Evolutionary conservation across 1,140 invertebrate genomes (phyloP), one percentile per base, ranked within the genome.

Genomic region (Saccostrea echinata): DNA sequence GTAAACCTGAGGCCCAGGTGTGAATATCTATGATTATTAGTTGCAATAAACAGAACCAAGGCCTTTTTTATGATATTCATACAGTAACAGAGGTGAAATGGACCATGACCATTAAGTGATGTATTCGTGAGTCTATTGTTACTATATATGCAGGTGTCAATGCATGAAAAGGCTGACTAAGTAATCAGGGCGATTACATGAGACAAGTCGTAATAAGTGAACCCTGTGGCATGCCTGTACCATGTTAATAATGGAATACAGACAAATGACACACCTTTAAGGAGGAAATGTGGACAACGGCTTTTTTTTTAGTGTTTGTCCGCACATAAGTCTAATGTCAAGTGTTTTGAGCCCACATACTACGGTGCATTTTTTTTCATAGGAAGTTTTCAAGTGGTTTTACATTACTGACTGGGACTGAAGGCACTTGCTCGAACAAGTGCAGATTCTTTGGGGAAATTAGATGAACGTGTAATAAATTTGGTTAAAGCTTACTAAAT

Each of bases 401-500:
- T 16, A 76, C 30, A 4, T 33, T 76, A 33, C 30, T 76, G 68
- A 33, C 30, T 76, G 30, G 11, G 1, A 76, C 68, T 76, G 27
- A 11, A 16, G 2, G 68, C 68, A 76, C 21, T 24, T 24, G 57
- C 21, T 64, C 9, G 55, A 61, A 2, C 6, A 13, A 33, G 3
- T 33, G 27, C 16, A 76, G 68, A 76, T 76, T 76, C 68, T 76
- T 30, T 27, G 30, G 68, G 68, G 68, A 76, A 76, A 76, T 76
- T 76, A 76, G 13, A 76, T 76, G 68, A 76, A 76, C 18, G 68
- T 30, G 68, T 30, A 76, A 76, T 76, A 76, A 76, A 76, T 76
- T 76, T 76, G 21, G 27, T 16, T 76, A 30, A 30, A 33, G 68
- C 24, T 43, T 30, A 33, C 68, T 76, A 76, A 76, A 76, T 76